Base-by-base conservation (phyloP, 2,888 invertebrate genomes). In the Myopa testacea region DNA sequence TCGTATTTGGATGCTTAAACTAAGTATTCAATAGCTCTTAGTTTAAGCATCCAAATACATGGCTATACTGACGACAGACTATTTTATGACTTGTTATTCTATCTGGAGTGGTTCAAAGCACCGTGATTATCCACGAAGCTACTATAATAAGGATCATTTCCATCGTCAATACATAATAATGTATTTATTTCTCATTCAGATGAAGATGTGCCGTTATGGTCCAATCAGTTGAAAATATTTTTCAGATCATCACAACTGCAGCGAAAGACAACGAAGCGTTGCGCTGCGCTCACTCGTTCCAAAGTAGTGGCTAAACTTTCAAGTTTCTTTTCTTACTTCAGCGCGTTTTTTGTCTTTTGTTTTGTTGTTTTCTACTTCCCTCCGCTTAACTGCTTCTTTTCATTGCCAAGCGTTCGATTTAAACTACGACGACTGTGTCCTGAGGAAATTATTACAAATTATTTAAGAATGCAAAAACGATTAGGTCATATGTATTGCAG, bases 371-470 rank as follows among this genome's bases (percentile, higher is more conserved):
- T 82, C 81, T 76, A 82, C 81, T 81, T 84, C 81, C 78, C 72
- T 78, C 76, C 68, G 58, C 76, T 62, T 34, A 6, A 4, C 63
- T 45, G 75, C 75, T 65, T 4, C 14, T 14, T 45, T 70, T 34
- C 14, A 14, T 70, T 73, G 19, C 19, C 70, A 50, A 19, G 14
- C 73, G 62, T 63, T 26, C 55, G 65, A 67, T 55, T 67, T 67
- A 75, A 50, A 69, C 70, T 63, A 55, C 68, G 19, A 65, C 50
- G 14, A 45, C 55, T 76, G 69, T 76, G 45, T 76, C 87, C 85
- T 85, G 82, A 86, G 86, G 84, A 88, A 87, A 88, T 87, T 88
- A 88, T 87, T 88, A 87, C 87, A 87, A 88, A 88, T 87, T 87
- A 88, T 85, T 85, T 84, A 86, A 87, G 87, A 88, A 87, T 87